Base-by-base conservation (phyloP, 1,140 invertebrate species). In the Neotoxoptera formosana region DNA sequence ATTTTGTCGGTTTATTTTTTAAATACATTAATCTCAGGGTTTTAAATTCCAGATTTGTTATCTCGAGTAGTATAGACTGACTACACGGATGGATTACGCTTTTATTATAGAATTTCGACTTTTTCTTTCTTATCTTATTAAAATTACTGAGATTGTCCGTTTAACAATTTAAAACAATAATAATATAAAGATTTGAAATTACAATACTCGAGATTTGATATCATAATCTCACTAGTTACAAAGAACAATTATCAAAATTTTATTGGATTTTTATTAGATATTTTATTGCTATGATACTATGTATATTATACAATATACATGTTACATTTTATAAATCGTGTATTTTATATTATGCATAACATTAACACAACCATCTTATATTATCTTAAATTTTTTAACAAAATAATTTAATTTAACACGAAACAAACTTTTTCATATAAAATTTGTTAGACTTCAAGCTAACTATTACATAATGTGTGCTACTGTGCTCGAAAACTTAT, bases 1-100 rank as follows among this genome's bases (percentile, higher is more conserved):
- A 51, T 89, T 89, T 53, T 48, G n/a, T 90, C 34, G 51, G 30
- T 90, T 90, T 90, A 53, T 90, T 90, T 90, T 90, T 90, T 53
- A 36, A 90, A 90, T 90, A 60, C 36, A 90, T 34, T 67, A 67
- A 60, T 56, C 30, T 90, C 3, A 11, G 30, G 51, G 41, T 60
- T 53, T 48, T 41, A 60, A 90, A 90, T 90, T 51, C 51, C 17
- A 53, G 89, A 90, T 90, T 90, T 90, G 53, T 60, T 90, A 41
- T 25, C 53, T 36, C 14, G 67, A 56, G 53, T 67, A 67, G 30
- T n/a, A 30, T 30, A 67, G 11, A 67, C 6, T 67, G 30, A 67
- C 30, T 67, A 67, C 1, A 25, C 45, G 30, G 36, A 90, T 30
- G 34, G 89, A 90, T 60, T 60, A 67, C 21, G 53, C 36, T 67